Evolutionary conservation across 2,888 invertebrate genomes (phyloP), one percentile per base, ranked within the genome.

Genomic region (Chloroclystis v-ata): DNA sequence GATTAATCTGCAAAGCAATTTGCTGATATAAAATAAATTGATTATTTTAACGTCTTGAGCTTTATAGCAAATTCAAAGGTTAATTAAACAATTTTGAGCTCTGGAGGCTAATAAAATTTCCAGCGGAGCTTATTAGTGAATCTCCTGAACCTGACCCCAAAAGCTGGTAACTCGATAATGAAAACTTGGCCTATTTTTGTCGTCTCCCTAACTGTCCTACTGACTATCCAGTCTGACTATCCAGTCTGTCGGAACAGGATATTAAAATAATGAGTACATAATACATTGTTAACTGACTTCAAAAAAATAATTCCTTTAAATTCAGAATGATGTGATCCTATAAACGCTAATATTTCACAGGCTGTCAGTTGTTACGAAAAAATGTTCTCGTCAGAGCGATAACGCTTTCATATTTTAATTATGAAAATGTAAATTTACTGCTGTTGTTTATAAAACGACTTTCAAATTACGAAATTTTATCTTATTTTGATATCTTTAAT

Each of bases 391-490:
- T 48, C 52, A 48, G 40, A 44, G 28, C 30, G 30, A 43, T 54
- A 37, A 49, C 41, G 48, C 43, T 44, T 45, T 48, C 43, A 50
- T 42, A 49, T 45, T 49, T 51, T 46, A 50, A 52, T 50, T 43
- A 25, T 49, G 46, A 28, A n/a, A n/a, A 46, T 51, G 25, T 20
- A 40, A 52, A 54, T 53, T 52, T 57, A 54, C 43, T 38, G 43
- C 28, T 39, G 47, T 33, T 33, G 14, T 50, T 47, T 46, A 25
- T 47, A 45, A 38, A 13, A 44, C 29, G 13, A 32, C 37, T 33
- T 41, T 14, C 12, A 12, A 26, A 39, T 49, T 52, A 40, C 45
- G 50, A 38, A 50, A 50, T 43, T 13, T 37, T 47, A 47, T 20
- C 20, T 20, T 43, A 8, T 41, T 37, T 46, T 46, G 14, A 12